Evolutionary conservation across 2,888 invertebrate genomes (phyloP).

Genomic region (Microctonus hyperodae): DNA sequence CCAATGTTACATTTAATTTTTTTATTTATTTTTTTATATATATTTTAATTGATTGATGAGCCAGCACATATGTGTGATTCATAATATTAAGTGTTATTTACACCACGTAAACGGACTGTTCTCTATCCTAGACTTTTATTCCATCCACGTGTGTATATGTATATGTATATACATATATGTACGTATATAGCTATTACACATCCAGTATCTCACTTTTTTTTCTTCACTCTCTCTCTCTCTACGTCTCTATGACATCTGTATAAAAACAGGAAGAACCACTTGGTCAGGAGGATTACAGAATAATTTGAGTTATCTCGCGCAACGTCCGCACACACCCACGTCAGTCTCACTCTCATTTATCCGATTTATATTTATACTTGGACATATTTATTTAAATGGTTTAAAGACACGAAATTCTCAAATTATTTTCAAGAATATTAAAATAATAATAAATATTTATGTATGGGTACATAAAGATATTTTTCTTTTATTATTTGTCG

Average conservation of each 20-base stretch:
- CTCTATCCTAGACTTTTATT: background rate
- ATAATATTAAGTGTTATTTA: background rate
- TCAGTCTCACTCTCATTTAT: conserved; percentile 13
- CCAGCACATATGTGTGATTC: background rate
- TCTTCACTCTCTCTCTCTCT: conserved; percentile 6
- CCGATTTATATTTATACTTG: background rate
- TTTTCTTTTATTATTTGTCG: background rate
- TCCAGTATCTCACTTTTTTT: background rate
- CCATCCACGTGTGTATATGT: background rate
- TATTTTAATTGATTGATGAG: background rate
- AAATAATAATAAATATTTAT: background rate
- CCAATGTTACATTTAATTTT: background rate
- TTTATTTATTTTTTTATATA: background rate
- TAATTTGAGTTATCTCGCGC: conserved; percentile 15
- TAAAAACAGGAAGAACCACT: conserved; percentile 59
- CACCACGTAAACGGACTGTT: background rate
- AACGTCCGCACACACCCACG: conserved; percentile 21
- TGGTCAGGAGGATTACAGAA: conserved; percentile 36
- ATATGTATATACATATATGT: too few species aligned
- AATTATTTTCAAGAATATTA: background rate
- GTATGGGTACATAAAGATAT: too few species aligned
- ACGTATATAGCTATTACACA: too few species aligned
- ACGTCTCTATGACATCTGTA: conserved; percentile 2
- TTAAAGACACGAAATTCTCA: background rate
- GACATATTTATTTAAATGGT: background rate